Conservation (phyloP, 2,888 invertebrate species). For the Alviniconcha strummeri region DNA sequence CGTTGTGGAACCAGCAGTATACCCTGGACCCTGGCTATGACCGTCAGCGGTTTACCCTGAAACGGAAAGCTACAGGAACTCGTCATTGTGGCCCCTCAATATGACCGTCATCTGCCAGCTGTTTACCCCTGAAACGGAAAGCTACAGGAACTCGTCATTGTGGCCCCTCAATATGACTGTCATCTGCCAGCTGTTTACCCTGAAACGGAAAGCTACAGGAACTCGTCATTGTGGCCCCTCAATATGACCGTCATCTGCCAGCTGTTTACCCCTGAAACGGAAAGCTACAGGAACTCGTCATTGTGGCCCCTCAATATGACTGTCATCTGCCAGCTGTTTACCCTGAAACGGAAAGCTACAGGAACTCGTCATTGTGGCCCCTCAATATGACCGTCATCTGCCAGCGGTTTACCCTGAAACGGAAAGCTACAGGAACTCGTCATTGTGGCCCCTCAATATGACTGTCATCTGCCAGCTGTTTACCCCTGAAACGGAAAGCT, state of each 20-base stretch:
- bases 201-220: no score
- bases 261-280: no score
- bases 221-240: no score
- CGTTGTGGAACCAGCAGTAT: background rate
- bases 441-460: constrained; percentile 99
- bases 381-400: constrained; percentile 97
- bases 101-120: background rate
- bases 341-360: no score
- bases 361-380: constrained; percentile 98
- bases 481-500: no score
- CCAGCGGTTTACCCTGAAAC: constrained; percentile 79
- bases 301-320: background rate
- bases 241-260: no score
- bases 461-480: constrained; percentile 92
- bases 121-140: background rate
- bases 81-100: background rate
- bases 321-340: background rate
- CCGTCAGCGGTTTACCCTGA: constrained; percentile 83
- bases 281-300: no score
- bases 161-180: no score
- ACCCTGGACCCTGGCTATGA: constrained; percentile 95
- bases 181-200: no score
- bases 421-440: no score
- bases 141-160: no score
- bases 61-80: constrained; percentile 29